Percentiles rank a stretch among this genome's conserved stretches.
Evolutionary conservation across 2,797 vertebrate genomes (phyloP).

Genomic region (Pseudopleuronectes americanus): DNA sequence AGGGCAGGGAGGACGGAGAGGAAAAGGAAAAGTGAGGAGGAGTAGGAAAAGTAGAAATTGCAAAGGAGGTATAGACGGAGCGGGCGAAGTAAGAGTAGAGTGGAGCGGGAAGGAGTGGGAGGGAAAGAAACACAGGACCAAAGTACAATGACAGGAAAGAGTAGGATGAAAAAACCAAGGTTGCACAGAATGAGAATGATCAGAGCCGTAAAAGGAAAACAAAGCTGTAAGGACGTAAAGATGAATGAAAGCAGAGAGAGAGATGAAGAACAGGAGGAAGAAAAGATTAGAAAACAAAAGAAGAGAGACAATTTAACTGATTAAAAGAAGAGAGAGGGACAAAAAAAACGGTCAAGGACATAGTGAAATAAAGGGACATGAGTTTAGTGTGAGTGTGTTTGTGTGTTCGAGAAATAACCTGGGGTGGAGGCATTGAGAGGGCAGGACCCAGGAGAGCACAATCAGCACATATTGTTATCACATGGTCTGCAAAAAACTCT

Average conservation of each 20-base stretch:
- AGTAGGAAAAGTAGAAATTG: neutral
- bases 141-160: neutral
- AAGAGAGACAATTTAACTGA: neutral
- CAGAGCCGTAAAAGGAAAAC: neutral
- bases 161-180: neutral
- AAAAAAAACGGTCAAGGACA: constrained; percentile 50
- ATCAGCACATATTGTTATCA: constrained; percentile 70
- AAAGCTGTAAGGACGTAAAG: neutral
- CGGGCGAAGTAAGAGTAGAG: neutral
- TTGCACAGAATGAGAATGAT: constrained; percentile 6
- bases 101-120: neutral
- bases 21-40: neutral
- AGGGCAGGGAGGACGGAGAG: constrained; percentile 18
- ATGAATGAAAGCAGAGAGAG: neutral
- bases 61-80: neutral
- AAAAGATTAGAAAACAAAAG: constrained; percentile 11
- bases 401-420: constrained; percentile 49
- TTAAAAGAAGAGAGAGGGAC: constrained; percentile 7
- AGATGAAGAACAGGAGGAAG: neutral
- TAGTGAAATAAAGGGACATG: constrained; percentile 6
- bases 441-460: constrained; percentile 64
- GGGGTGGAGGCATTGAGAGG: constrained; percentile 48
- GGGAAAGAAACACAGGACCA: constrained; percentile 1
- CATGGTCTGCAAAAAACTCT: constrained; percentile 31
- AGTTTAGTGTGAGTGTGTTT: constrained; percentile 3